Conservation (phyloP, 2,797 vertebrate species). For the Delichon dasypus region DNA sequence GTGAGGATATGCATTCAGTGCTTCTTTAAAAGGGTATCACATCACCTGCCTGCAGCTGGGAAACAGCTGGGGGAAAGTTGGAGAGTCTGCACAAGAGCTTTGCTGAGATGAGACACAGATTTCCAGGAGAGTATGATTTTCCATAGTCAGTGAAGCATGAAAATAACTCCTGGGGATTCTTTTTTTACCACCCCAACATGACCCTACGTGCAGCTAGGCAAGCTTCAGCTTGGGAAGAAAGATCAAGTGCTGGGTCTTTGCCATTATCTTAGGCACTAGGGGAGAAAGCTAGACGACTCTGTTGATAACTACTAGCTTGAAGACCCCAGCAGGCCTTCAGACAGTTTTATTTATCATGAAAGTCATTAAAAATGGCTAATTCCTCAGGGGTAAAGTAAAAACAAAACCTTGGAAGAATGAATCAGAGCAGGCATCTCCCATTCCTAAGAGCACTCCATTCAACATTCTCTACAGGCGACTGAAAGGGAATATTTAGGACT, state of each 20-base stretch:
- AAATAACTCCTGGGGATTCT: background rate
- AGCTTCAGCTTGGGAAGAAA: background rate
- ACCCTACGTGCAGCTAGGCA: background rate
- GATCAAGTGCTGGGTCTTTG: background rate
- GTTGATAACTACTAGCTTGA: conserved; percentile 33
- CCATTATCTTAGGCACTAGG: conserved; percentile 9
- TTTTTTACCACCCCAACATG: background rate
- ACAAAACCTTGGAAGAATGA: conserved; percentile 22
- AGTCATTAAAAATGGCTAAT: conserved; percentile 28
- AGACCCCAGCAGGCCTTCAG: conserved; percentile 37
- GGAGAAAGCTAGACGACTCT: conserved; percentile 38
- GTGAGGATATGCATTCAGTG: background rate
- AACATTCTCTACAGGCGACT: background rate
- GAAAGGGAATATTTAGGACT: conserved; percentile 9
- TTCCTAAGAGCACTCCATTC: background rate
- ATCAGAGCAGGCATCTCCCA: conserved; percentile 6
- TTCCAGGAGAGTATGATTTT: conserved; percentile 13
- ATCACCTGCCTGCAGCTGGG: conserved; percentile 21
- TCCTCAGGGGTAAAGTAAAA: conserved; percentile 34
- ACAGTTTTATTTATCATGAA: conserved; percentile 58
- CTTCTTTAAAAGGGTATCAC: background rate
- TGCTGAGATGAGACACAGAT: background rate
- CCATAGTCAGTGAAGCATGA: background rate
- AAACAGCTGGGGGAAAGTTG: background rate
- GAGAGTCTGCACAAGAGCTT: background rate